Percentiles rank a stretch among this genome's conserved stretches.
Evolutionary conservation across 2,888 invertebrate genomes (phyloP).

Genomic region (Drosophila cognata): DNA sequence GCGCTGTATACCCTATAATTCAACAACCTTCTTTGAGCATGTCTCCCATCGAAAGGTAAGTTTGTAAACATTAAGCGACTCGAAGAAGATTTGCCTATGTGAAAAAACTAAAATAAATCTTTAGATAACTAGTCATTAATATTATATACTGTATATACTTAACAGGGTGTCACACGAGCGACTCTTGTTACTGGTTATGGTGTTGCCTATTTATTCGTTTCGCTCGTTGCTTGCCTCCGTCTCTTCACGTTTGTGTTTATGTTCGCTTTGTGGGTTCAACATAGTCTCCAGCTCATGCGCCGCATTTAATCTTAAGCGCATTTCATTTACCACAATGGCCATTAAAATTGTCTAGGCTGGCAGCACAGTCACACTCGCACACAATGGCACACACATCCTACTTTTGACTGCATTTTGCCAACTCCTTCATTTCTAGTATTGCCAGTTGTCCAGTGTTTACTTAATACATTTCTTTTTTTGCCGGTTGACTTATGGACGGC

Average conservation of each 20-base stretch:
- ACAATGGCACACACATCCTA: conserved; percentile 2
- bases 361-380: conserved; percentile 13
- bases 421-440: conserved; percentile 24
- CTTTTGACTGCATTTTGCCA: conserved; percentile 14
- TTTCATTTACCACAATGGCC: conserved; percentile 77
- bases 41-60: neutral
- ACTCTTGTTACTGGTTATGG: neutral
- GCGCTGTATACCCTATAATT: conserved; percentile 12
- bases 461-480: conserved; percentile 43
- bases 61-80: neutral
- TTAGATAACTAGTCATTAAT: neutral
- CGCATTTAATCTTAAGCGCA: conserved; percentile 78
- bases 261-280: conserved; percentile 73
- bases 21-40: neutral
- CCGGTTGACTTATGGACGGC: conserved; percentile 66
- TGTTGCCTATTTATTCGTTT: conserved; percentile 17
- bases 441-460: conserved; percentile 41
- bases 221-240: conserved; percentile 7
- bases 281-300: conserved; percentile 55
- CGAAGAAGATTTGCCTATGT: neutral
- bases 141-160: neutral
- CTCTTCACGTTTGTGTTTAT: conserved; percentile 63
- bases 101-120: neutral
- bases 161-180: neutral
- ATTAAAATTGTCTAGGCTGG: conserved; percentile 67